A percentile compares a stretch with the other conserved stretches of the same genome.
phyloP scores from a whole-genome alignment of 1,140 invertebrate genomes.

The Procambarus clarkii region DNA sequence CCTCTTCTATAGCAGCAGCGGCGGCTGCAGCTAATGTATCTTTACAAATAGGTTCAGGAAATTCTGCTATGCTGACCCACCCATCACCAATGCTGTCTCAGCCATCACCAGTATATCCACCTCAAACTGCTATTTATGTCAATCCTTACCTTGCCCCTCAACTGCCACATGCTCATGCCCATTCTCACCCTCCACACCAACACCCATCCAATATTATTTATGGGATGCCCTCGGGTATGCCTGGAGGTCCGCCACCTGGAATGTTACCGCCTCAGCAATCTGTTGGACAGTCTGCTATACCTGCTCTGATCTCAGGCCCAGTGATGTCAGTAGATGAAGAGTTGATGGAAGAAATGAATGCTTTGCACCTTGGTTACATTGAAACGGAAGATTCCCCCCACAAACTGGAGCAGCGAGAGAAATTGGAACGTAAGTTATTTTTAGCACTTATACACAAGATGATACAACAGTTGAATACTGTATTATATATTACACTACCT shows the following conservation, averaged over 20 bases:
- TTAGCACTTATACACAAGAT: not conserved
- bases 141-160: constrained; percentile 64
- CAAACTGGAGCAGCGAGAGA: constrained; percentile 84
- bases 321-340: constrained; percentile 70
- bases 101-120: constrained; percentile 51
- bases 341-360: constrained; percentile 79
- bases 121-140: constrained; percentile 65
- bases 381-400: constrained; percentile 85
- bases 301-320: constrained; percentile 26
- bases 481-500: not conserved
- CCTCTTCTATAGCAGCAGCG: constrained; percentile 7
- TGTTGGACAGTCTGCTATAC: constrained; percentile 15
- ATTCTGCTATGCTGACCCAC: constrained; percentile 59
- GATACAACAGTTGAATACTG: not conserved
- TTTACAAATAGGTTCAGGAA: constrained; percentile 43
- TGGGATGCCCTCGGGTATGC: constrained; percentile 29
- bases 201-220: constrained; percentile 50
- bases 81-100: constrained; percentile 66
- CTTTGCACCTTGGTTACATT: constrained; percentile 85
- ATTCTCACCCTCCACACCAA: constrained; percentile 53
- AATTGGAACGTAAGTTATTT: constrained; percentile 82
- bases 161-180: constrained; percentile 46
- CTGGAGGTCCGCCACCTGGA: constrained; percentile 27
- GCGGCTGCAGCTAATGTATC: constrained; percentile 35
- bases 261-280: constrained; percentile 51